Conservation (phyloP, 2,888 invertebrate genomes). For the Campopleginae sp. region DNA sequence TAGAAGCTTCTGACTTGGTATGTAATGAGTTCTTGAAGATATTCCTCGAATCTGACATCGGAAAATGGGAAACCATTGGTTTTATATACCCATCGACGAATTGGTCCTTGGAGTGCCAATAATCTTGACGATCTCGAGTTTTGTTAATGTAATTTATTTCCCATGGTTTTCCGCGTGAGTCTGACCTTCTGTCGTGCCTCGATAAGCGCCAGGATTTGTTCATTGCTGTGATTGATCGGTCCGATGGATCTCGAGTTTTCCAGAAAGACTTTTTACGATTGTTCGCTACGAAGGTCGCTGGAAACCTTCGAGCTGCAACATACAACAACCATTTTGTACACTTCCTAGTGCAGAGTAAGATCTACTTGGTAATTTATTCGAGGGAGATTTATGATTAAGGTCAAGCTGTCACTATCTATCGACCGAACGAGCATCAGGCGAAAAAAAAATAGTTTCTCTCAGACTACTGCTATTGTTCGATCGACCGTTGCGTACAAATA, state of each 20-base stretch:
- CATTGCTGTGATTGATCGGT: slow-evolving; percentile 38
- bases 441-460: background rate
- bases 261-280: slow-evolving; percentile 18
- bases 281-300: slow-evolving; percentile 26
- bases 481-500: slow-evolving; percentile 1
- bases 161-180: slow-evolving; percentile 17
- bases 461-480: background rate
- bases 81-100: slow-evolving; percentile 54
- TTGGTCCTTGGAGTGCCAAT: slow-evolving; percentile 48
- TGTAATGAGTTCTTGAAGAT: slow-evolving; percentile 20
- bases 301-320: background rate
- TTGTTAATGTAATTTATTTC: slow-evolving; percentile 13
- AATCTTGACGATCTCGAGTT: slow-evolving; percentile 1
- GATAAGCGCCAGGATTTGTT: background rate
- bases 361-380: slow-evolving; percentile 15
- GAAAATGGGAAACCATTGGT: slow-evolving; percentile 25
- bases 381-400: slow-evolving; percentile 32
- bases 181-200: slow-evolving; percentile 10
- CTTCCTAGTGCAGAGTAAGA: slow-evolving; percentile 10
- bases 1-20: slow-evolving; percentile 2
- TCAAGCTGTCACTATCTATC: background rate
- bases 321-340: background rate
- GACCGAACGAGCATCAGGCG: background rate
- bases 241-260: slow-evolving; percentile 40
- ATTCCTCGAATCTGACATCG: slow-evolving; percentile 32